phyloP scores from a whole-genome alignment of 2,797 vertebrate genomes.

The Gobio occitaniae region DNA sequence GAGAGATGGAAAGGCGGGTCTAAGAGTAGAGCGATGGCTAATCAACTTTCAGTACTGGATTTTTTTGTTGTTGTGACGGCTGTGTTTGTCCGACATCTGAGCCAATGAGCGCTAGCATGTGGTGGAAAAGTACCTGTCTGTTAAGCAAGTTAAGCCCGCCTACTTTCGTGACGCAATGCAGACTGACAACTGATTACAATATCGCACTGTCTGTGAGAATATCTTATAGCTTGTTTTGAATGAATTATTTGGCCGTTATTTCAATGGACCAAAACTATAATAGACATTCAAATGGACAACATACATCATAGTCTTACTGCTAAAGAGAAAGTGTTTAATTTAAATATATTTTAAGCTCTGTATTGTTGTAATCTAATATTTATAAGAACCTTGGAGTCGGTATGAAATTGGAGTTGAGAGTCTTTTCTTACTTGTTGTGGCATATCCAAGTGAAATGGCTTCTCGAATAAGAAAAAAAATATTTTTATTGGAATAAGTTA shows the following conservation, averaged over 20 bases:
- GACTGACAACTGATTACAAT: conserved; percentile 24
- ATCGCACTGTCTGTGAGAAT: not conserved
- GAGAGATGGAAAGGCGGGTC: conserved; percentile 48
- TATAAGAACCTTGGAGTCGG: not conserved
- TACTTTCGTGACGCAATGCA: conserved; percentile 52
- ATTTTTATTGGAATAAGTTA: no score
- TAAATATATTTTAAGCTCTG: not conserved
- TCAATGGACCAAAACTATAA: not conserved
- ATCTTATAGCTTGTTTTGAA: not conserved
- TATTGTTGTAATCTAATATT: not conserved
- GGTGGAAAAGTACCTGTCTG: conserved; percentile 65
- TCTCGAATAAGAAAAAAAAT: not conserved
- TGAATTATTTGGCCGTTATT: not conserved
- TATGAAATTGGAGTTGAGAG: not conserved
- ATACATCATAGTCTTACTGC: not conserved
- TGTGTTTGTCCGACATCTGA: conserved; percentile 30
- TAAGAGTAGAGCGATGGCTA: conserved; percentile 48
- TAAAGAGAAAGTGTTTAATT: not conserved
- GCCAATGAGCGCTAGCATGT: conserved; percentile 58
- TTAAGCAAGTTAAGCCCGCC: conserved; percentile 41
- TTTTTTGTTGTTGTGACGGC: conserved; percentile 29
- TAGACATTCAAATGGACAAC: not conserved
- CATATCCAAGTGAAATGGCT: not conserved
- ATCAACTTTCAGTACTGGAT: conserved; percentile 70
- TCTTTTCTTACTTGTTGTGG: not conserved